Percentiles rank a stretch among this genome's conserved stretches.
Evolutionary conservation across 2,113 vertebrate species (phyloP).

Genomic region (Mungos mungo): DNA sequence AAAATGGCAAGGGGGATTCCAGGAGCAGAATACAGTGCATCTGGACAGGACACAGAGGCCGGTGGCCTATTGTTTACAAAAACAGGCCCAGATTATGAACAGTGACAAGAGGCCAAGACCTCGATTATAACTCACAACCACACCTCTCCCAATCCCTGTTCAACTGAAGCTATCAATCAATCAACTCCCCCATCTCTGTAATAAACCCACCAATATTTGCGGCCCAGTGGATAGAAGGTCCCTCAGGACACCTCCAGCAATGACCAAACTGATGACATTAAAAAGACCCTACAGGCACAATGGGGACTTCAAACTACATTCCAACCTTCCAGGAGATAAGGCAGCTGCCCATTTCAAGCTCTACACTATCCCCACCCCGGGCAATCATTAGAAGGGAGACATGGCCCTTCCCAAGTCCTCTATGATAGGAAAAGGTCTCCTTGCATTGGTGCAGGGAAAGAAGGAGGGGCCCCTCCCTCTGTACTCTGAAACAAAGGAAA

Average conservation of each 20-base stretch:
- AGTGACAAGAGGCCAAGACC: slow-evolving; percentile 74
- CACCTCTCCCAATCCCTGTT: slow-evolving; percentile 61
- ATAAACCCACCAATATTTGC: slow-evolving; percentile 67
- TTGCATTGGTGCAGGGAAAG: slow-evolving; percentile 24
- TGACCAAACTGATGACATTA: slow-evolving; percentile 49
- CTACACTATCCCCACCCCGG: not conserved
- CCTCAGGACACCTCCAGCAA: slow-evolving; percentile 39
- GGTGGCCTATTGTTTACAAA: slow-evolving; percentile 74
- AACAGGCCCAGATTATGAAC: slow-evolving; percentile 62
- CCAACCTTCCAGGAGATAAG: slow-evolving; percentile 51
- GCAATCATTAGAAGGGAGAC: not conserved
- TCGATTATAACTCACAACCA: slow-evolving; percentile 69
- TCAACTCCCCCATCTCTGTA: slow-evolving; percentile 33
- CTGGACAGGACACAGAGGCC: slow-evolving; percentile 60
- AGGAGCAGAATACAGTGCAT: slow-evolving; percentile 55
- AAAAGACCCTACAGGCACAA: slow-evolving; percentile 59
- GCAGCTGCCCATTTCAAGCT: slow-evolving; percentile 27
- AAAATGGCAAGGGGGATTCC: slow-evolving; percentile 59
- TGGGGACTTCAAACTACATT: slow-evolving; percentile 46
- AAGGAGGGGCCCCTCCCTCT: slow-evolving; percentile 64
- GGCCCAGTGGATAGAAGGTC: slow-evolving; percentile 51
- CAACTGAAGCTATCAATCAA: slow-evolving; percentile 63
- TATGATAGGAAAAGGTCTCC: slow-evolving; percentile 66
- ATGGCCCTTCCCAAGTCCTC: slow-evolving; percentile 62
- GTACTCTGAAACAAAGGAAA: slow-evolving; percentile 68